Base-by-base conservation (phyloP, 53 echinoderm and acorn worm genomes). In the Echinarachnius parma region DNA sequence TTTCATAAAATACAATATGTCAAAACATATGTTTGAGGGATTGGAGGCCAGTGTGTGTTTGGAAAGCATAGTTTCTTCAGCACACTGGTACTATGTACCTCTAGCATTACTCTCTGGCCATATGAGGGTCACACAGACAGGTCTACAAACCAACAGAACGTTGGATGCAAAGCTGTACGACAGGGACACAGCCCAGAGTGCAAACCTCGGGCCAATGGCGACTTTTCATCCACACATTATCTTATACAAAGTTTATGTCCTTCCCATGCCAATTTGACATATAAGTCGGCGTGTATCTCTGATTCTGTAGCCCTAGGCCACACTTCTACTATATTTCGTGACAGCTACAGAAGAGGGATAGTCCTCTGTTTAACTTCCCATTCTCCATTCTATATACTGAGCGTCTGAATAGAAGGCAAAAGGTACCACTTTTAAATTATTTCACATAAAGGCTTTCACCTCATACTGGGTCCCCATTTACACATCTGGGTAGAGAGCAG, bases 11-110 rank as follows among this genome's bases (percentile, higher is more conserved):
- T n/a, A n/a, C n/a, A n/a, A n/a, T 35, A 10, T 1, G 25, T 10
- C 2, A 28, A 64, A 46, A 11, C 1, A 27, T 29, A 23, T 56
- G 72, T 55, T 5, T 42, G 74, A 72, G 74, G 74, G 28, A 39
- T 56, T 57, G 74, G 74, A 72, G 74, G 74, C 74, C 74, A 72
- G 58, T 72, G 74, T n/a, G 29, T 57, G 44, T 69, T 34, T 69
- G 32, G 69, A 28, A 52, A 69, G 52, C 31, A 19, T 2, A 39
- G 26, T 21, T 28, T 55, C 37, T 11, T 22, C 34, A 39, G 18
- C 57, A 32, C 74, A 72, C 74, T 45, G 74, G 74, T 72, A 72
- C 74, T 72, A 72, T 72, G 74, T 32, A 72, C 58, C 74, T 72
- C 74, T 56, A n/a, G 39, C 25, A 26, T 72, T 72, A 56, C 39